phyloP scores from a whole-genome alignment of 92 coral and sea anemone genomes.

The Zoanthus gigantus region DNA sequence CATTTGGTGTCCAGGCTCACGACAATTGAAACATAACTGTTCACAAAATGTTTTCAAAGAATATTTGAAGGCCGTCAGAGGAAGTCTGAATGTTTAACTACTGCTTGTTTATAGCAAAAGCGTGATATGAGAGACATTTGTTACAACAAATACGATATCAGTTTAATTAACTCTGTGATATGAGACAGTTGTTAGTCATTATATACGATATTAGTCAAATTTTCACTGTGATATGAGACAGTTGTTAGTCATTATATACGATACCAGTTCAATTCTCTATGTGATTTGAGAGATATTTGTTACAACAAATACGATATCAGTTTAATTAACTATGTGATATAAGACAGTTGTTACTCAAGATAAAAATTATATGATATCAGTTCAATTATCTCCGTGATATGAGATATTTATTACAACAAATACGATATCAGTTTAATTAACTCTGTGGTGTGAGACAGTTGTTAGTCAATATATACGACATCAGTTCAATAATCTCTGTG shows the following conservation, averaged over 20 bases:
- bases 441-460: too few species aligned
- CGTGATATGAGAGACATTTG: too few species aligned
- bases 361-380: too few species aligned
- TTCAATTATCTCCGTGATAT: background rate
- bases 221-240: too few species aligned
- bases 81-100: background rate
- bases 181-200: background rate
- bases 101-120: too few species aligned
- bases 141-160: background rate
- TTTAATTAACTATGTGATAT: too few species aligned
- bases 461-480: too few species aligned
- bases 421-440: too few species aligned
- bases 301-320: background rate
- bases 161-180: background rate
- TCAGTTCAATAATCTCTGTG: background rate
- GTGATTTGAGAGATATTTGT: background rate
- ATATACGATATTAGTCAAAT: too few species aligned
- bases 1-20: slow-evolving; percentile 86
- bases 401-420: background rate
- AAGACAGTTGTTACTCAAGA: too few species aligned
- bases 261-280: background rate
- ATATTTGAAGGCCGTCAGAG: background rate
- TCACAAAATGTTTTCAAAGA: background rate
- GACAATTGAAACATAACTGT: slow-evolving; percentile 88
- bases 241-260: too few species aligned